A percentile compares a stretch with the other conserved stretches of the same genome.
Conservation (phyloP, 64 coral and sea anemone genomes). For the Catalaphyllia jardinei region DNA sequence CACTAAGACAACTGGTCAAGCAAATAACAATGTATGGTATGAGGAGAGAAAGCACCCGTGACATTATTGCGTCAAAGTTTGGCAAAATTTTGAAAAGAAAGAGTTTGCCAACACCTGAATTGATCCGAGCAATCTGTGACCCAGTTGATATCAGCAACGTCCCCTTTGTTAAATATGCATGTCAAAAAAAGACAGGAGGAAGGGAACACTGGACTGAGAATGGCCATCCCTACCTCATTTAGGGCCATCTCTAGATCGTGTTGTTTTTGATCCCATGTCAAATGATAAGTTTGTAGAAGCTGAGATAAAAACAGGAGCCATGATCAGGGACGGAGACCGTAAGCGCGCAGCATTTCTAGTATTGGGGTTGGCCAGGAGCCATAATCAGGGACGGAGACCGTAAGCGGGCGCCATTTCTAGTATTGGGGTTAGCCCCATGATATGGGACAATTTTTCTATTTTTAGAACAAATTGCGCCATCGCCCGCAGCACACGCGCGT, state of each 20-base stretch:
- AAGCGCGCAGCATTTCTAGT: too few species aligned
- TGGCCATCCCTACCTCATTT: constrained; percentile 63
- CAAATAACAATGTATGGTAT: constrained; percentile 50
- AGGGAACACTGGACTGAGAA: constrained; percentile 48
- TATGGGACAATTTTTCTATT: too few species aligned
- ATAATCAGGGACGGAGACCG: too few species aligned
- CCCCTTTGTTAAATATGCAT: constrained; percentile 68
- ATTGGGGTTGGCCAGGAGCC: too few species aligned
- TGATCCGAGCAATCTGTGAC: constrained; percentile 43
- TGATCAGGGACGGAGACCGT: too few species aligned
- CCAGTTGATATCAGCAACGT: constrained; percentile 54
- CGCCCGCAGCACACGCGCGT: too few species aligned
- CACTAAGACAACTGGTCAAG: constrained; percentile 54
- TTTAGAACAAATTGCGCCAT: too few species aligned
- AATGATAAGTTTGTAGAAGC: constrained; percentile 64
- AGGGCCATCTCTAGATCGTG: constrained; percentile 60
- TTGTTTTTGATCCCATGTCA: constrained; percentile 76
- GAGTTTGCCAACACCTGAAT: constrained; percentile 35
- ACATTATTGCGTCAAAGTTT: constrained; percentile 65
- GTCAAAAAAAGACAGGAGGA: constrained; percentile 50
- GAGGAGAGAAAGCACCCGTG: constrained; percentile 34
- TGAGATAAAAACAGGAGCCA: constrained; percentile 68
- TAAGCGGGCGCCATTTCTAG: too few species aligned
- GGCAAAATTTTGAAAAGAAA: constrained; percentile 59
- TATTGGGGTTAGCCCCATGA: too few species aligned